A percentile compares a stretch with the other conserved stretches of the same genome.
Evolutionary conservation across 2,797 vertebrate species (phyloP).

Genomic region (Periparus ater): DNA sequence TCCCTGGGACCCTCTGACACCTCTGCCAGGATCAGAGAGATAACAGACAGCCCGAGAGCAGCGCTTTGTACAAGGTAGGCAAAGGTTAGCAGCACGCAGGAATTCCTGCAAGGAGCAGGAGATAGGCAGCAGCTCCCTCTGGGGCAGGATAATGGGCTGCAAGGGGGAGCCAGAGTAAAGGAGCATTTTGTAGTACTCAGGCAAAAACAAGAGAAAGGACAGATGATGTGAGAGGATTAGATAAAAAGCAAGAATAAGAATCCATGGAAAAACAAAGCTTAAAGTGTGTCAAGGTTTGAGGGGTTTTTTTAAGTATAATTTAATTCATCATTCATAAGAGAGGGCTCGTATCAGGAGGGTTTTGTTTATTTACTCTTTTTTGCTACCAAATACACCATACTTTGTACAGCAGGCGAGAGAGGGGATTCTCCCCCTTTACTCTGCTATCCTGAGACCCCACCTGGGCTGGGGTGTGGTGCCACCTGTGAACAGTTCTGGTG

Average conservation of each 20-base stretch:
- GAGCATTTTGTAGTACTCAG: slow-evolving; percentile 35
- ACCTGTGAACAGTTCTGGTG: background rate
- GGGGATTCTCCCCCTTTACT: background rate
- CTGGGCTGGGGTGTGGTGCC: background rate
- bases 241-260: slow-evolving; percentile 3
- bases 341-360: background rate
- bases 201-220: slow-evolving; percentile 48
- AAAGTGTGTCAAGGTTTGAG: background rate
- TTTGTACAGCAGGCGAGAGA: background rate
- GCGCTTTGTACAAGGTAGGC: slow-evolving; percentile 46
- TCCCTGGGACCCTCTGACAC: slow-evolving; percentile 74
- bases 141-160: slow-evolving; percentile 49
- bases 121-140: slow-evolving; percentile 33
- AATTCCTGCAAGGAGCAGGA: slow-evolving; percentile 49
- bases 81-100: slow-evolving; percentile 69
- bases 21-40: slow-evolving; percentile 72
- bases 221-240: slow-evolving; percentile 27
- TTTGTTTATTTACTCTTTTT: background rate
- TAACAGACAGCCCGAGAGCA: slow-evolving; percentile 62
- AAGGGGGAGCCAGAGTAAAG: slow-evolving; percentile 42
- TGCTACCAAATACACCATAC: background rate
- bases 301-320: background rate
- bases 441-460: background rate
- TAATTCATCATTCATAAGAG: background rate
- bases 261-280: background rate